Conservation (phyloP, 2,888 invertebrate species). For the Mesoligia furuncula region DNA sequence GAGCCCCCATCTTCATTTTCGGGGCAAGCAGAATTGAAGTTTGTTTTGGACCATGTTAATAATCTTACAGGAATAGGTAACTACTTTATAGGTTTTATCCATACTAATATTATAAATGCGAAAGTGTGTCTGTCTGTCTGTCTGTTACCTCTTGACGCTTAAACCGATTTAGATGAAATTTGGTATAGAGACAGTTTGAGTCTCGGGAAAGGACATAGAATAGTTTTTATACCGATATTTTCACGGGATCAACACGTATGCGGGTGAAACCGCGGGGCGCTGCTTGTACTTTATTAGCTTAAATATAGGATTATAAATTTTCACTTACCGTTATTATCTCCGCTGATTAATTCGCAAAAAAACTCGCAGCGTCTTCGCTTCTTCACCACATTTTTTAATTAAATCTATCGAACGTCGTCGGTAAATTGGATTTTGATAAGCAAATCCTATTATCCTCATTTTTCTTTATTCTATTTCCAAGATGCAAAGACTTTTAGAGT, state of each 20-base stretch:
- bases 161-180: too few relatives aligned
- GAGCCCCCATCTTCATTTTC: neutral
- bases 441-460: constrained; percentile 54
- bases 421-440: constrained; percentile 55
- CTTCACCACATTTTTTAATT: constrained; percentile 51
- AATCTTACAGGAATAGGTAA: neutral
- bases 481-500: constrained; percentile 21
- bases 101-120: too few relatives aligned
- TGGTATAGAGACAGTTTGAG: too few relatives aligned
- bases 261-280: too few relatives aligned
- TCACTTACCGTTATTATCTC: constrained; percentile 8
- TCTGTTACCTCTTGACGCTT: too few relatives aligned
- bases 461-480: constrained; percentile 22
- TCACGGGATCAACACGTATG: too few relatives aligned
- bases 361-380: constrained; percentile 14
- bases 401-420: constrained; percentile 47
- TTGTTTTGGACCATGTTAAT: neutral
- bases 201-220: too few relatives aligned
- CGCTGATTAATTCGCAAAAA: constrained; percentile 27
- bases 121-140: too few relatives aligned
- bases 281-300: neutral
- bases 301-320: constrained; percentile 6
- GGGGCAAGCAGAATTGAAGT: neutral
- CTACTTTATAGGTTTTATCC: neutral
- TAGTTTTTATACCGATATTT: too few relatives aligned